Percentiles rank a stretch among this genome's conserved stretches.
phyloP scores from a whole-genome alignment of 2,797 vertebrate species.

The Natrix natrix region DNA sequence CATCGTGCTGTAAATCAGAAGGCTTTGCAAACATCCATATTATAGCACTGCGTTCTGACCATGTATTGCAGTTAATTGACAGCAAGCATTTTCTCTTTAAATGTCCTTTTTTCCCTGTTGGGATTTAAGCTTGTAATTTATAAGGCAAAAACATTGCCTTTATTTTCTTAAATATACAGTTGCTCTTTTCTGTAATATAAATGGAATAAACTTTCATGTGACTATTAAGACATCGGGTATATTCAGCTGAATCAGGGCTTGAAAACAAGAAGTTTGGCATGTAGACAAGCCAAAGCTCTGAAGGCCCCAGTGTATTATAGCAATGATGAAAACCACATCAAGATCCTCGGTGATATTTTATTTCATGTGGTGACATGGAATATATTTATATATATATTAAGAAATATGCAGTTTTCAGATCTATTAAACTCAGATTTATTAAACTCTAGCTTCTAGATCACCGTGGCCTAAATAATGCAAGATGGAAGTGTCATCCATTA shows the following conservation, averaged over 20 bases:
- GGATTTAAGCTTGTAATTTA: slow-evolving; percentile 40
- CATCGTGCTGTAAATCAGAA: slow-evolving; percentile 17
- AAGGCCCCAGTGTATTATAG: background rate
- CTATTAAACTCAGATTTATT: background rate
- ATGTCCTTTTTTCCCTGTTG: background rate
- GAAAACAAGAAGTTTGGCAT: slow-evolving; percentile 36
- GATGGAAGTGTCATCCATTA: background rate
- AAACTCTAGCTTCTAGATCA: background rate
- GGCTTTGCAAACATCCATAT: background rate
- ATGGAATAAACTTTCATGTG: slow-evolving; percentile 23
- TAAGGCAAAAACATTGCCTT: slow-evolving; percentile 37
- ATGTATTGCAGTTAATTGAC: background rate
- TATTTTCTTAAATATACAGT: slow-evolving; percentile 36
- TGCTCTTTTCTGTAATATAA: slow-evolving; percentile 11
- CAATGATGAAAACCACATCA: background rate
- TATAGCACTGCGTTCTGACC: background rate
- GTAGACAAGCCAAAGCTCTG: slow-evolving; percentile 12
- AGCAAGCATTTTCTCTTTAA: slow-evolving; percentile 36
- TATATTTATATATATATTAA: background rate
- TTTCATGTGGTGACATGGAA: background rate
- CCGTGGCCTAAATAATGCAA: background rate
- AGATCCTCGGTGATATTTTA: background rate
- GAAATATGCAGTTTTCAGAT: background rate
- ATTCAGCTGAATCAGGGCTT: slow-evolving; percentile 25
- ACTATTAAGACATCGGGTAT: slow-evolving; percentile 6